Conservation (phyloP, 2,113 vertebrate genomes). For the Astur gentilis region DNA sequence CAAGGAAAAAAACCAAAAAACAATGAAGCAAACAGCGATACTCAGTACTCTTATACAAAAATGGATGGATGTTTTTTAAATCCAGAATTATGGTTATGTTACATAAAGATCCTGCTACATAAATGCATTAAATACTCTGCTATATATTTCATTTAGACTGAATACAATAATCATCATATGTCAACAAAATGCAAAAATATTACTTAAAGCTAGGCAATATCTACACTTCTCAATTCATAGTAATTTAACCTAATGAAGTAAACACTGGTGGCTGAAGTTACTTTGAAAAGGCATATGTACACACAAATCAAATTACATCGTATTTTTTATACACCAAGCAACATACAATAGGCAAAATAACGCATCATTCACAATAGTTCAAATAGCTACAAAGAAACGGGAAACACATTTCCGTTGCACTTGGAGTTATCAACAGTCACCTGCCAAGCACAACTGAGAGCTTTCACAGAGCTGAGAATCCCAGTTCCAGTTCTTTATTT, state of each 20-base stretch:
- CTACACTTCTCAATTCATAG: background rate
- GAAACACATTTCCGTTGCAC: background rate
- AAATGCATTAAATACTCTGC: background rate
- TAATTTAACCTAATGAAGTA: background rate
- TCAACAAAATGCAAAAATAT: background rate
- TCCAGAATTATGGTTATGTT: background rate
- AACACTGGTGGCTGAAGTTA: background rate
- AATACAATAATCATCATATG: background rate
- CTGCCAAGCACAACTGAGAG: background rate
- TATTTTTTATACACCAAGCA: background rate
- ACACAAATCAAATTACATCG: background rate
- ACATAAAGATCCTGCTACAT: background rate
- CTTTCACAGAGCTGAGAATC: background rate
- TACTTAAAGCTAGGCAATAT: background rate
- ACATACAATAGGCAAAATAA: background rate
- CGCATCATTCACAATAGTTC: background rate
- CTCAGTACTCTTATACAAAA: background rate
- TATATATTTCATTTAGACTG: background rate
- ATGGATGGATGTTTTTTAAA: background rate
- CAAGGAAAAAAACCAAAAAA: background rate
- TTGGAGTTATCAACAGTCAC: background rate
- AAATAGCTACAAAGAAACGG: background rate
- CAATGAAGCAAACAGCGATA: background rate
- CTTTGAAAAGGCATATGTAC: background rate
- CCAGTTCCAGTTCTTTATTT: background rate